Evolutionary conservation across 2,888 invertebrate genomes (phyloP), one percentile per base, ranked within the genome.

Genomic region (Phrixothrix hirtus): DNA sequence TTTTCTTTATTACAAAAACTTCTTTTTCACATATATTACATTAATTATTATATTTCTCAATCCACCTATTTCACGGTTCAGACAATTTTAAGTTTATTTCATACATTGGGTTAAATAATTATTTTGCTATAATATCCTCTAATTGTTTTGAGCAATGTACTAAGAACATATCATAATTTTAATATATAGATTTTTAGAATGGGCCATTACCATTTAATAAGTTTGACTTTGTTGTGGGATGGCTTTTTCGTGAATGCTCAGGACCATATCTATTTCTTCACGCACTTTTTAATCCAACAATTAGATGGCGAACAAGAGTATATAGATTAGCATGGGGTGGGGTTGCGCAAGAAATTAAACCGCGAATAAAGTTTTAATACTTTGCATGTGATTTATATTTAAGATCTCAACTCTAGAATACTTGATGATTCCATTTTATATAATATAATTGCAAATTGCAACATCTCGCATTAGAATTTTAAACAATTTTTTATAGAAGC

Each of bases 321-420:
- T 99, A 92, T 78, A 87, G 89, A 74, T 81, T 98, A 57, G 87
- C 89, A 65, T 98, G 97, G 97, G 97, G 98, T 57, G 98, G 98
- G 25, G 79, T 90, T 35, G 95, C 94, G 37, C 94, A 95, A 71
- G 92, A 93, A 79, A 83, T 92, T 61, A 87, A 87, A 72, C 84
- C 86, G 59, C 85, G 87, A 76, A 82, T 83, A 67, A 84, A 86
- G 75, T 84, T 83, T 75, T 85, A 70, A 73, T 48, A 35, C n/a
- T n/a, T n/a, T 41, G 42, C 17, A 45, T 27, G 30, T 31, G 35
- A 29, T 36, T 30, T 17, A 15, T 13, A 39, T 31, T 39, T 41
- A 9, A 37, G 53, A 53, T 53, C 53, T 53, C 53, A 47, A 36
- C 30, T 25, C 46, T 46, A 37, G n/a, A n/a, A 25, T 46, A 46